Conservation (phyloP, 2,113 vertebrate species). For the Alouatta palliata region DNA sequence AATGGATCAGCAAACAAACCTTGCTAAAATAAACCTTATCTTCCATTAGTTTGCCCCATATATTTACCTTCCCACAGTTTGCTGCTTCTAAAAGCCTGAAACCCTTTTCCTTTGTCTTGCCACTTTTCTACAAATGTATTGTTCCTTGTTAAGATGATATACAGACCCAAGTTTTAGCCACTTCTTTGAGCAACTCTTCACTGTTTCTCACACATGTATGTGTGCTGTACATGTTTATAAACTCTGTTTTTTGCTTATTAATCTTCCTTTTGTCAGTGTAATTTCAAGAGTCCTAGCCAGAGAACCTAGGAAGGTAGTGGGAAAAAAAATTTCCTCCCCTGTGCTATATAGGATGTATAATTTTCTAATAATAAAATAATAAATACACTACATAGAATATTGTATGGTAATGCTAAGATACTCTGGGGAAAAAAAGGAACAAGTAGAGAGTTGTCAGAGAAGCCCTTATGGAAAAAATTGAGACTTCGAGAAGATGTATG, state of each 20-base stretch:
- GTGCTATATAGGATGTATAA: not conserved
- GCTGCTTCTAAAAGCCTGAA: not conserved
- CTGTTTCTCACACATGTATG: not conserved
- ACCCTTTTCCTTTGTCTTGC: not conserved
- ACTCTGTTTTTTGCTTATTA: not conserved
- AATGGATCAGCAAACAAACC: not conserved
- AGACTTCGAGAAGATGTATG: not conserved
- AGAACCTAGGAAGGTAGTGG: not conserved
- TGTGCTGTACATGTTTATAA: not conserved
- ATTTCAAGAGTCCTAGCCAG: not conserved
- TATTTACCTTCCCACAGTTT: not conserved
- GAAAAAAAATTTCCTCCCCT: not conserved
- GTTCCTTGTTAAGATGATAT: not conserved
- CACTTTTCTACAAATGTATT: not conserved
- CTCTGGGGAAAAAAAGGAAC: not conserved
- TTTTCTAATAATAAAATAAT: not conserved
- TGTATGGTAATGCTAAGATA: not conserved
- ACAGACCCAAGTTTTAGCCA: not conserved
- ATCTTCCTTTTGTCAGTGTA: not conserved
- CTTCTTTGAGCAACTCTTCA: not conserved
- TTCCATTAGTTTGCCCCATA: not conserved
- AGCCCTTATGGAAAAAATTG: not conserved
- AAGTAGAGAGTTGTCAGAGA: not conserved
- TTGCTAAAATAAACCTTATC: not conserved
- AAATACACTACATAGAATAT: not conserved